A percentile compares a stretch with the other conserved stretches of the same genome.
These are phyloP conservation scores for Drosophila birchii DNA, from an alignment of 2,888 invertebrate genomes.

Conservation along the genomic window DNA sequence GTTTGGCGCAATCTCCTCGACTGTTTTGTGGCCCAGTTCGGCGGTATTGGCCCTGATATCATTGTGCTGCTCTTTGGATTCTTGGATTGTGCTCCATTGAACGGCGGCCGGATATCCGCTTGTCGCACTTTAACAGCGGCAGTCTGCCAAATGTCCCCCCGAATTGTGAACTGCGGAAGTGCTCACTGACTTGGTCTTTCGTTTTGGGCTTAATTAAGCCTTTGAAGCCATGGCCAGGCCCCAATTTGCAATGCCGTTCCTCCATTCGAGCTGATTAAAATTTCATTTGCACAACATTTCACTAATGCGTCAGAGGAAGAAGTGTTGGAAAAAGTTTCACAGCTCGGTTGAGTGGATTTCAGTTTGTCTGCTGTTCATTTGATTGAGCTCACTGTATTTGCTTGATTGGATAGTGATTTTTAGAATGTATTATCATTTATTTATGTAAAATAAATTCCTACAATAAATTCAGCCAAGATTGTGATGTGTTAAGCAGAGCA, in stretches of 20 bases:
- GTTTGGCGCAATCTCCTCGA: conserved; percentile 11
- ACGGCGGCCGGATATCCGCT: conserved; percentile 69
- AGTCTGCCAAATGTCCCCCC: conserved; percentile 32
- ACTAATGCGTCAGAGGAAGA: conserved; percentile 21
- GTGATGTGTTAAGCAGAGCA: background rate
- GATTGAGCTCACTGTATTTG: background rate
- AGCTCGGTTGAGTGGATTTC: background rate
- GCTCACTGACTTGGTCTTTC: conserved; percentile 40
- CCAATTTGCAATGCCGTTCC: background rate
- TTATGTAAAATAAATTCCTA: background rate
- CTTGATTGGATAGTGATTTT: background rate
- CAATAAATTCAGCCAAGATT: background rate
- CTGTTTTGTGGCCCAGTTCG: conserved; percentile 35
- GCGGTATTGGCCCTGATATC: conserved; percentile 43
- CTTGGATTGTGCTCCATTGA: conserved; percentile 54
- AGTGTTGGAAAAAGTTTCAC: conserved; percentile 11
- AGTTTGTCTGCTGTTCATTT: conserved; percentile 15
- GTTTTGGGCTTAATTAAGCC: conserved; percentile 43
- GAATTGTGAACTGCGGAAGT: conserved; percentile 36
- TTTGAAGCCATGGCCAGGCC: conserved; percentile 33
- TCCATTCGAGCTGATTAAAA: conserved; percentile 56
- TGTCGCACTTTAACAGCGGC: conserved; percentile 64
- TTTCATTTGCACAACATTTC: conserved; percentile 52
- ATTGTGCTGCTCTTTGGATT: conserved; percentile 28
- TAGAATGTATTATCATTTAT: background rate